A percentile compares a stretch with the other conserved stretches of the same genome.
Conservation (phyloP, 2,797 vertebrate species). For the Pangasius krempfi region DNA sequence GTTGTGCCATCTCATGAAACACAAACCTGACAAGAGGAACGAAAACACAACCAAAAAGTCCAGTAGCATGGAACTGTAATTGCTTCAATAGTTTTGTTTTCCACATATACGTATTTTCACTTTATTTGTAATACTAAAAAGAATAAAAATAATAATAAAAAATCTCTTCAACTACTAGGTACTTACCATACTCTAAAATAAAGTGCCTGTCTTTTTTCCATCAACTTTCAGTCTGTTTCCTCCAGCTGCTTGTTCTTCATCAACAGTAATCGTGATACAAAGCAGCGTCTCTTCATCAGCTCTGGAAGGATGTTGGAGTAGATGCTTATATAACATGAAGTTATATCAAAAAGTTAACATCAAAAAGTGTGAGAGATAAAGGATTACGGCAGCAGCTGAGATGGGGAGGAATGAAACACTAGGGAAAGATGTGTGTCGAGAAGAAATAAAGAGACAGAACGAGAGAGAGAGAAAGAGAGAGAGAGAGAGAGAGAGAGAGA, state of each 20-base stretch:
- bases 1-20: neutral
- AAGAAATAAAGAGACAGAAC: neutral
- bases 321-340: slow-evolving; percentile 8
- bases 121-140: neutral
- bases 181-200: neutral
- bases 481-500: slow-evolving; percentile 26
- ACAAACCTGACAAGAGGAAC: neutral
- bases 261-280: neutral
- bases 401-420: neutral
- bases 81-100: neutral
- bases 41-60: neutral
- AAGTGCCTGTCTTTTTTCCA: neutral
- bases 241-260: neutral
- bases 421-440: neutral
- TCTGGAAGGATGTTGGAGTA: neutral
- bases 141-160: neutral
- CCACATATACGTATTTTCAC: neutral
- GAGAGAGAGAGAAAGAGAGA: slow-evolving; percentile 7
- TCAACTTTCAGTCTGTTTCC: neutral
- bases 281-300: neutral
- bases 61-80: neutral
- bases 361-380: slow-evolving; percentile 8
- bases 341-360: no score
- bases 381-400: neutral
- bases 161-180: neutral